Conservation (phyloP, 2,888 invertebrate species). For the Harmothoe impar region DNA sequence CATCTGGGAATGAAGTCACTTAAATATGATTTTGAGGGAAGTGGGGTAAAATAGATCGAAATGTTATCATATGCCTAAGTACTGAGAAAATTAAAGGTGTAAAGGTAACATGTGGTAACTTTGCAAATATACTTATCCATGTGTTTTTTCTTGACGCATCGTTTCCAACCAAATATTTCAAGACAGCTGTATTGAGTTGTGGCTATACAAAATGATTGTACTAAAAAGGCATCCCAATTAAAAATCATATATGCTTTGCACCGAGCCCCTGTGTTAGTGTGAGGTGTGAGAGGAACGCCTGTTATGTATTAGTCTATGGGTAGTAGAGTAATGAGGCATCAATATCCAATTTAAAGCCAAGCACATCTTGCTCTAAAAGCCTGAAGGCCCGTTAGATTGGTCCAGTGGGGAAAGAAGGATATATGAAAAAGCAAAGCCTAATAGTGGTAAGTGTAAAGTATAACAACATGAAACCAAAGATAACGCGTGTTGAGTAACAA, state of each 20-base stretch:
- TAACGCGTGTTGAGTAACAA: constrained; percentile 34
- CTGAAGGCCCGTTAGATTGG: constrained; percentile 48
- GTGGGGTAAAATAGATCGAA: too few relatives aligned
- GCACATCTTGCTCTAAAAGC: constrained; percentile 43
- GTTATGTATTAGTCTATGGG: neutral
- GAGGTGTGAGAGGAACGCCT: neutral
- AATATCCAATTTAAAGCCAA: constrained; percentile 32
- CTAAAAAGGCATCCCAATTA: neutral
- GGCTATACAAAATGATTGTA: neutral
- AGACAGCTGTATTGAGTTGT: neutral
- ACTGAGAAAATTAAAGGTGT: neutral
- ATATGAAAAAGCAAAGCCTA: constrained; percentile 31
- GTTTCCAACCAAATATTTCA: neutral
- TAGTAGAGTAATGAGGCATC: neutral
- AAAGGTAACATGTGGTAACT: neutral
- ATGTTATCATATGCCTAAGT: neutral
- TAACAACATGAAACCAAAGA: constrained; percentile 37
- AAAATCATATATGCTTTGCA: neutral
- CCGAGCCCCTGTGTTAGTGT: constrained; percentile 34
- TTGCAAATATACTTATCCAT: neutral
- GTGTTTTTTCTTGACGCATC: neutral
- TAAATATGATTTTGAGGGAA: too few relatives aligned
- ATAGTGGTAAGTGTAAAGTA: constrained; percentile 23
- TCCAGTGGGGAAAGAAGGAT: neutral
- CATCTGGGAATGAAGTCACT: too few relatives aligned